Percentiles rank a stretch among this genome's conserved stretches.
phyloP scores from a whole-genome alignment of 1,140 invertebrate genomes.

The Pemphigus obesinymphae region DNA sequence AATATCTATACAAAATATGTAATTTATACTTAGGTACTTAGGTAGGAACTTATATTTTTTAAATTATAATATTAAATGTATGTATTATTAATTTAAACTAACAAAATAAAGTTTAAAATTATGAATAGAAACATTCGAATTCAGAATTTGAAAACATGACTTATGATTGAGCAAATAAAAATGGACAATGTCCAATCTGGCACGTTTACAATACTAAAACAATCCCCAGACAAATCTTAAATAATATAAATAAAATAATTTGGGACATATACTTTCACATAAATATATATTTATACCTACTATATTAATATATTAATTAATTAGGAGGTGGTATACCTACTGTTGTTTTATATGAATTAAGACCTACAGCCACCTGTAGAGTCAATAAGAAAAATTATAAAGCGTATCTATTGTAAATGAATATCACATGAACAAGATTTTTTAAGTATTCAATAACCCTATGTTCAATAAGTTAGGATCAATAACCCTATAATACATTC shows the following conservation, averaged over 20 bases:
- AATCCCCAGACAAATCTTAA: background rate
- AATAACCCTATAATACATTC: background rate
- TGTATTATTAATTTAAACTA: too few species aligned
- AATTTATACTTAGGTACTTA: too few species aligned
- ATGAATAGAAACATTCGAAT: background rate
- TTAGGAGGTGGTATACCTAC: background rate
- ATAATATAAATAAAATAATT: slow-evolving; percentile 12
- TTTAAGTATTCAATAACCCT: background rate
- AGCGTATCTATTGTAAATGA: background rate
- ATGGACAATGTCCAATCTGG: slow-evolving; percentile 36
- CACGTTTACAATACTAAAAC: slow-evolving; percentile 13
- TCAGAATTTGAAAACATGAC: background rate
- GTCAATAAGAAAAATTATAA: background rate
- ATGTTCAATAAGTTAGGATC: background rate
- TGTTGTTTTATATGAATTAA: background rate
- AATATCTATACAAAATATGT: too few species aligned
- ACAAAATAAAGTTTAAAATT: too few species aligned
- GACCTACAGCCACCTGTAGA: background rate
- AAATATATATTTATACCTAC: background rate
- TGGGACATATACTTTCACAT: background rate
- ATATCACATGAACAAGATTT: background rate
- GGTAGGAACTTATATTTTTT: too few species aligned
- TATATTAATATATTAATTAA: background rate
- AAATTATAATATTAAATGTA: too few species aligned
- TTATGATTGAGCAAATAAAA: slow-evolving; percentile 9